Conservation (phyloP, 2,888 invertebrate species). For the Zootermopsis nevadensis region DNA sequence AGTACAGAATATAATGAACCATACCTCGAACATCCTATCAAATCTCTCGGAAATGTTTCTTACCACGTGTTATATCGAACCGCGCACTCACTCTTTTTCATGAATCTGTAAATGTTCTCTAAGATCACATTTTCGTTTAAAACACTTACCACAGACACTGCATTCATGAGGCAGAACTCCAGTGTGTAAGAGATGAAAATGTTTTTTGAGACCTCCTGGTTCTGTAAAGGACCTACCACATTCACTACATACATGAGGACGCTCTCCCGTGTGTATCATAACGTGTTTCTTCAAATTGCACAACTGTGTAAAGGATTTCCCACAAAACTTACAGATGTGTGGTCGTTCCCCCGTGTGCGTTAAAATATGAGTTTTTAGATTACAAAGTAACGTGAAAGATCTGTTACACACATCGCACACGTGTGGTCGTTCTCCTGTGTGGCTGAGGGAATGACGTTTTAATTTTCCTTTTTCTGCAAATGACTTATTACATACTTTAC, state of each 20-base stretch:
- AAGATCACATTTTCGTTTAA: no score
- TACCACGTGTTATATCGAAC: no score
- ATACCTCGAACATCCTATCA: no score
- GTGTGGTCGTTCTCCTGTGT: not conserved
- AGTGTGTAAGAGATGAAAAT: no score
- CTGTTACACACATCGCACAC: not conserved
- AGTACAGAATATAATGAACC: no score
- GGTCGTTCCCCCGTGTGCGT: not conserved
- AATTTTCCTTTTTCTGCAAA: not conserved
- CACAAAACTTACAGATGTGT: not conserved
- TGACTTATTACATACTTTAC: not conserved
- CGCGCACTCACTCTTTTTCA: no score
- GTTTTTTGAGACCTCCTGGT: no score
- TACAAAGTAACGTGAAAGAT: not conserved
- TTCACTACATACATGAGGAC: not conserved
- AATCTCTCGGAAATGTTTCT: no score
- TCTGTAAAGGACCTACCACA: not conserved
- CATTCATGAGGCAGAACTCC: no score
- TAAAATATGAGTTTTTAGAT: not conserved
- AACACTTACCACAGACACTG: no score
- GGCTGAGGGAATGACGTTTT: not conserved
- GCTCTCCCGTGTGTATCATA: not conserved
- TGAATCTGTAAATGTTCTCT: no score
- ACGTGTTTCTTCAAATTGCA: not conserved
- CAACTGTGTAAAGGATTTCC: not conserved